Percentiles rank a stretch among this genome's conserved stretches.
These are phyloP conservation scores for Fopius arisanus DNA, from an alignment of 1,140 invertebrate genomes.

Conservation along the genomic window DNA sequence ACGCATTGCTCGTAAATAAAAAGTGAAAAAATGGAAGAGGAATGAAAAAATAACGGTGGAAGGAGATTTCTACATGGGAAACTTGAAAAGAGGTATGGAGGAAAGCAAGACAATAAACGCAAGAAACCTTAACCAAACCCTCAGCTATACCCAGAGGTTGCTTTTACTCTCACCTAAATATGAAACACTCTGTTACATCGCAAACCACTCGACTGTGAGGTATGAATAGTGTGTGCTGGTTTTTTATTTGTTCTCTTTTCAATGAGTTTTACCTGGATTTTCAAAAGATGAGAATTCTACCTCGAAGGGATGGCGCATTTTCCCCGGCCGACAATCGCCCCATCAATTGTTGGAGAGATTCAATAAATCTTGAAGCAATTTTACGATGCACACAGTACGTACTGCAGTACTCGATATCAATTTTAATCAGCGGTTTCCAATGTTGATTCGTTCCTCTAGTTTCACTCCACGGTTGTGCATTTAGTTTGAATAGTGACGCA, in stretches of 20 bases:
- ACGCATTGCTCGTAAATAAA: neutral
- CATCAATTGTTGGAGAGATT: too few species aligned
- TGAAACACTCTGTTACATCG: conserved; percentile 1
- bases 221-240: neutral
- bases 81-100: neutral
- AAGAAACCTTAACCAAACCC: conserved; percentile 7
- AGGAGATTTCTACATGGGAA: neutral
- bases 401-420: neutral
- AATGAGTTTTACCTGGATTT: neutral
- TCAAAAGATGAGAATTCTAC: neutral
- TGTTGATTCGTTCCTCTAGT: neutral
- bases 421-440: neutral
- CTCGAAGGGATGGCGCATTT: too few species aligned
- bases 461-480: neutral
- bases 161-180: conserved; percentile 14
- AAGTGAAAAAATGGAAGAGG: neutral
- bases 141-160: neutral
- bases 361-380: neutral
- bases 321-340: too few species aligned
- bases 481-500: conserved; percentile 18
- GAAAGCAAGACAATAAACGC: neutral
- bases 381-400: neutral
- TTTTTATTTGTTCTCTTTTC: neutral
- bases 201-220: conserved; percentile 12
- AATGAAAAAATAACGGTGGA: neutral